Conservation (phyloP, 2,797 vertebrate genomes). For the Mus caroli region DNA sequence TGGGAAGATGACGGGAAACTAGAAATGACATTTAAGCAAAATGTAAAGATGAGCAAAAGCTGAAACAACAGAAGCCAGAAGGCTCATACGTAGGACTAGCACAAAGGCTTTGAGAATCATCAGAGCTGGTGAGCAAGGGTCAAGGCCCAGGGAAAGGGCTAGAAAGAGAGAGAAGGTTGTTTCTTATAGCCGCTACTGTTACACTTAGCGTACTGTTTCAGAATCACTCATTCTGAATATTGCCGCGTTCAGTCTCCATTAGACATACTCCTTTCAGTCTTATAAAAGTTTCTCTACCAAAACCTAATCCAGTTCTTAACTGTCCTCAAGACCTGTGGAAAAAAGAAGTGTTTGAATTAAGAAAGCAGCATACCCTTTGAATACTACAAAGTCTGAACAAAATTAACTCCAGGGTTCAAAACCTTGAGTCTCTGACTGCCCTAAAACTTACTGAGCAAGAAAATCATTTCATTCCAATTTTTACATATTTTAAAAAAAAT, state of each 20-base stretch:
- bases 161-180: background rate
- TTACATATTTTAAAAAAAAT: background rate
- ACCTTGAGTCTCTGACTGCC: background rate
- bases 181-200: background rate
- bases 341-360: constrained; percentile 3
- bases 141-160: background rate
- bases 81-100: background rate
- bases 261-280: constrained; percentile 17
- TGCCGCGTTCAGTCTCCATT: background rate
- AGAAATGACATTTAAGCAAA: constrained; percentile 54
- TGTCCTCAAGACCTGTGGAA: background rate
- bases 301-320: background rate
- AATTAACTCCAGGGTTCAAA: constrained; percentile 31
- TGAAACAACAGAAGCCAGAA: background rate
- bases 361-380: background rate
- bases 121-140: background rate
- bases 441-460: constrained; percentile 1
- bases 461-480: constrained; percentile 18
- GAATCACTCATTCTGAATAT: constrained; percentile 12
- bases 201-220: background rate
- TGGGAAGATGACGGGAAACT: constrained; percentile 6
- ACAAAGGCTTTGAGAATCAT: background rate
- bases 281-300: background rate
- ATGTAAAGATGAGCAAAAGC: background rate
- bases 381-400: background rate